phyloP scores from a whole-genome alignment of 2,888 invertebrate genomes.

The Trichacis sp. region DNA sequence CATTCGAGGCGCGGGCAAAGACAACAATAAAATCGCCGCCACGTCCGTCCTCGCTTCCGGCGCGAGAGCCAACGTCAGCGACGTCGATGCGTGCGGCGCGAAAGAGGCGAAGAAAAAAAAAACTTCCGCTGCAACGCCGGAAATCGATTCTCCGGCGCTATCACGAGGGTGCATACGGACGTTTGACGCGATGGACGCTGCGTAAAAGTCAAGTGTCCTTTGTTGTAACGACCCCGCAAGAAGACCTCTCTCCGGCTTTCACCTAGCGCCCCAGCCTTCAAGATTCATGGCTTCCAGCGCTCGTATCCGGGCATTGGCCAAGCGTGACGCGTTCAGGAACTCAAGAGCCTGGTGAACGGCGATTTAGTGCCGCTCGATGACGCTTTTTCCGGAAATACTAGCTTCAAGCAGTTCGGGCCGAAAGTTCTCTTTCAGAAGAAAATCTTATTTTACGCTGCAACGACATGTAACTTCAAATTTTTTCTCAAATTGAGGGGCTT shows the following conservation, averaged over 20 bases:
- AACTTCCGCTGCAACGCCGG: conserved; percentile 1
- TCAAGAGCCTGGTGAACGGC: conserved; percentile 37
- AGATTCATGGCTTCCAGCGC: conserved; percentile 68
- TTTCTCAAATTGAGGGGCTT: too few relatives aligned
- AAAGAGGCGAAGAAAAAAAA: conserved; percentile 12
- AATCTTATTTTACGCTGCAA: too few relatives aligned
- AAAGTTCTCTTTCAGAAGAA: too few relatives aligned
- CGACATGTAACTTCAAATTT: too few relatives aligned
- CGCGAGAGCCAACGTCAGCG: conserved; percentile 6
- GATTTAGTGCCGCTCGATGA: neutral
- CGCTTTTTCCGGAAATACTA: too few relatives aligned
- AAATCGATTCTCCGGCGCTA: conserved; percentile 9
- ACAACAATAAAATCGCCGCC: conserved; percentile 6
- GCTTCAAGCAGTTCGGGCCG: too few relatives aligned
- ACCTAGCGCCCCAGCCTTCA: conserved; percentile 44
- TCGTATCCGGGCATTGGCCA: conserved; percentile 69
- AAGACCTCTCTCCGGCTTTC: neutral
- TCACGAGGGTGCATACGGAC: neutral
- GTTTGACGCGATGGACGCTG: neutral
- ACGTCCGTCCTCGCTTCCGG: neutral
- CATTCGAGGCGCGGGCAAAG: neutral
- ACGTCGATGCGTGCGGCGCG: conserved; percentile 14
- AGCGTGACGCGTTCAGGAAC: conserved; percentile 65
- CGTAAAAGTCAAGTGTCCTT: conserved; percentile 1
- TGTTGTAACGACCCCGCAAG: too few relatives aligned